phyloP scores from a whole-genome alignment of 2,113 vertebrate genomes.

The Xyliphius kryptos region DNA sequence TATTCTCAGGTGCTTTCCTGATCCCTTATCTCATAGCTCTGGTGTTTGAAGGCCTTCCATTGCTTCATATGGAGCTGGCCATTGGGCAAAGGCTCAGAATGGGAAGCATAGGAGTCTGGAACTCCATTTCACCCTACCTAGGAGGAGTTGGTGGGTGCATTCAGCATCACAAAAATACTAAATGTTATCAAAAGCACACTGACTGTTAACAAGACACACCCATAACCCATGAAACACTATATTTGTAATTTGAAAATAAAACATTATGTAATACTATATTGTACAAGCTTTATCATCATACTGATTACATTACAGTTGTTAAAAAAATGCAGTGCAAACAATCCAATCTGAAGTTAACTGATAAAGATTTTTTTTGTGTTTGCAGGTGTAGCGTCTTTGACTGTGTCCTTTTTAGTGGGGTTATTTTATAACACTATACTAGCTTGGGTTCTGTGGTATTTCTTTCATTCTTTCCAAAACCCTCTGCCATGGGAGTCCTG shows the following conservation, averaged over 20 bases:
- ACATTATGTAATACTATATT: too few relatives aligned
- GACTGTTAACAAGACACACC: too few relatives aligned
- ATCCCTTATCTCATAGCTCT: constrained; percentile 82
- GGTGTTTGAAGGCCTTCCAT: constrained; percentile 73
- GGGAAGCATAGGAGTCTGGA: constrained; percentile 75
- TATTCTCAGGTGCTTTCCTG: constrained; percentile 76
- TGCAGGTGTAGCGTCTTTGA: constrained; percentile 61
- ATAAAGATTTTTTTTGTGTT: background rate
- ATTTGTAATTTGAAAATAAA: too few relatives aligned
- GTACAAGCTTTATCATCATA: background rate
- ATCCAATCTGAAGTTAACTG: too few relatives aligned
- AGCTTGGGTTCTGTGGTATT: constrained; percentile 74
- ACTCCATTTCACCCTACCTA: constrained; percentile 68
- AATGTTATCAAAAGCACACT: too few relatives aligned
- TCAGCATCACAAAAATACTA: too few relatives aligned
- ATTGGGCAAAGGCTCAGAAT: constrained; percentile 76
- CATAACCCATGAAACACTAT: too few relatives aligned
- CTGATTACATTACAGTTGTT: too few relatives aligned
- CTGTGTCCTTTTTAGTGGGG: constrained; percentile 59
- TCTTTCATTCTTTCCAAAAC: constrained; percentile 72
- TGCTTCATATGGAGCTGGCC: constrained; percentile 78
- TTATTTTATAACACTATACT: constrained; percentile 71
- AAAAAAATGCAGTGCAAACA: too few relatives aligned
- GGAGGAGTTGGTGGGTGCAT: constrained; percentile 74
- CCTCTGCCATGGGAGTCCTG: constrained; percentile 73